Conservation (phyloP, 2,113 vertebrate species). For the Odontophorus gujanensis region DNA sequence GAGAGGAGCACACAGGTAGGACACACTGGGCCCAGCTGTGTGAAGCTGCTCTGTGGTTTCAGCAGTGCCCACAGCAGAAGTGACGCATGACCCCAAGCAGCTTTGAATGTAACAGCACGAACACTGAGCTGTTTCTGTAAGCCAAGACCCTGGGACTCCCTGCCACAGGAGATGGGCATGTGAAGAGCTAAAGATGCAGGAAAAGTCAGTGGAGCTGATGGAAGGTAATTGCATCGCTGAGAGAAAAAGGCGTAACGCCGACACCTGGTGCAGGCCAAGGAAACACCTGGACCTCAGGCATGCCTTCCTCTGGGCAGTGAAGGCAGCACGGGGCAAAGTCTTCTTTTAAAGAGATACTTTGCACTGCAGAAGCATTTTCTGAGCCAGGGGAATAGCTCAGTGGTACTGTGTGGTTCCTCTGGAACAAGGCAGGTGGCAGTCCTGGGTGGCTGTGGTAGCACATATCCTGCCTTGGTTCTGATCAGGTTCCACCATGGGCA, state of each 20-base stretch:
- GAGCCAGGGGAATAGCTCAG: not conserved
- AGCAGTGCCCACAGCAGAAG: accelerated
- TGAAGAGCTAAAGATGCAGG: not conserved
- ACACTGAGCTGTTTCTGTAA: not conserved
- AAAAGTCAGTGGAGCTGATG: not conserved
- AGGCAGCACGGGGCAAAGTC: accelerated
- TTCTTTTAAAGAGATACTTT: not conserved
- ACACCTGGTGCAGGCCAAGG: not conserved
- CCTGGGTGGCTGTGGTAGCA: not conserved
- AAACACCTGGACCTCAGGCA: not conserved
- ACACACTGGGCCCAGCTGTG: not conserved
- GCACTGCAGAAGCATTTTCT: not conserved
- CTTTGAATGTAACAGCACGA: not conserved
- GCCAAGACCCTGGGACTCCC: not conserved
- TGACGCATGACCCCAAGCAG: not conserved
- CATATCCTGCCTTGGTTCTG: not conserved
- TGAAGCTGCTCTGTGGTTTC: not conserved
- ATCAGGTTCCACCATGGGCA: not conserved
- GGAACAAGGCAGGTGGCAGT: not conserved
- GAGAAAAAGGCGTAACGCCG: not conserved
- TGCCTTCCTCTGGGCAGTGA: not conserved
- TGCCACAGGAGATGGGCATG: not conserved
- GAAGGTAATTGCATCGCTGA: not conserved
- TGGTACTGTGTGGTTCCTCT: accelerated
- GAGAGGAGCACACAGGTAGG: not conserved